These are phyloP conservation scores for Ophion costatus DNA, from an alignment of 2,888 invertebrate genomes.

Conservation along the genomic window DNA sequence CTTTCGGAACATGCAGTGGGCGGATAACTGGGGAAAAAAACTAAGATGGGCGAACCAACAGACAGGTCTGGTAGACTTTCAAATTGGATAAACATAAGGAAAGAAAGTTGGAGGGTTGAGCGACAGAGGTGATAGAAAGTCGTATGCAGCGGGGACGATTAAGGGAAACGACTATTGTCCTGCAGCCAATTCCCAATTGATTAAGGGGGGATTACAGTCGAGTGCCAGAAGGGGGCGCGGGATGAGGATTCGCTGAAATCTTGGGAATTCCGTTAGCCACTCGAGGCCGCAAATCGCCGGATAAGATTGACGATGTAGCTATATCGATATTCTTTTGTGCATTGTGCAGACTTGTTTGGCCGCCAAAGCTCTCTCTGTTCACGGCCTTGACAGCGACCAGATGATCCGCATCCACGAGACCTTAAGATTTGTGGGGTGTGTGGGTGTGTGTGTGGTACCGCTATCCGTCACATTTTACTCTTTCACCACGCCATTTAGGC, in stretches of 20 bases:
- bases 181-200: slow-evolving; percentile 53
- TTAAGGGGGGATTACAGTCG: slow-evolving; percentile 56
- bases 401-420: slow-evolving; percentile 25
- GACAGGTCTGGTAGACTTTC: slow-evolving; percentile 18
- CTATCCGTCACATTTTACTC: slow-evolving; percentile 68
- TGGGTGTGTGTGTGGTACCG: slow-evolving; percentile 66
- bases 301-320: slow-evolving; percentile 30
- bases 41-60: not conserved
- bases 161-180: slow-evolving; percentile 49
- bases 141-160: slow-evolving; percentile 10
- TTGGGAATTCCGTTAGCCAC: slow-evolving; percentile 51
- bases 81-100: not conserved
- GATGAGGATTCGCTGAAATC: slow-evolving; percentile 47
- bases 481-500: slow-evolving; percentile 28
- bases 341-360: slow-evolving; percentile 8
- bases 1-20: not conserved
- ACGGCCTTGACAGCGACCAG: slow-evolving; percentile 44
- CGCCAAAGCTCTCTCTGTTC: slow-evolving; percentile 19
- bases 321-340: slow-evolving; percentile 1
- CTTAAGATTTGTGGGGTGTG: slow-evolving; percentile 23
- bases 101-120: slow-evolving; percentile 11
- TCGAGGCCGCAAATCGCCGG: slow-evolving; percentile 45
- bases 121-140: slow-evolving; percentile 19
- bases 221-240: slow-evolving; percentile 4
- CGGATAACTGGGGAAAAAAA: not conserved